Evolutionary conservation across 2,797 vertebrate species (phyloP).

Genomic region (Typhlichthys subterraneus): DNA sequence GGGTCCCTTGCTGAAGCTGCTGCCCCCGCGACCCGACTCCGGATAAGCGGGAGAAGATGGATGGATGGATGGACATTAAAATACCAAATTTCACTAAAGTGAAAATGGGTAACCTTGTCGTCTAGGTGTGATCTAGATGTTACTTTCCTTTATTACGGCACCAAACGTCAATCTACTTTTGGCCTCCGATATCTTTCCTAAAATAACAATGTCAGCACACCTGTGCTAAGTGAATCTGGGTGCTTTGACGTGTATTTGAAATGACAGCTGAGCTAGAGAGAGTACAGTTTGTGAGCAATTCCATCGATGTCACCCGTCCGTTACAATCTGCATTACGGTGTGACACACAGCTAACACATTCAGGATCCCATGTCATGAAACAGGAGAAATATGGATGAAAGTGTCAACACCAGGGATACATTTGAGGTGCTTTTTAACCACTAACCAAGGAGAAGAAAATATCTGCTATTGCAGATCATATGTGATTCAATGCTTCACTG

Average conservation of each 20-base stretch:
- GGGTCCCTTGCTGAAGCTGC: too few species aligned
- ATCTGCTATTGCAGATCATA: not conserved
- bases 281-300: constrained; percentile 28
- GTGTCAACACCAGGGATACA: constrained; percentile 13
- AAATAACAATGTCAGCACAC: constrained; percentile 42
- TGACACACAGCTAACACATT: constrained; percentile 63
- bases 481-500: too few species aligned
- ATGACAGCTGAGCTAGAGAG: constrained; percentile 33
- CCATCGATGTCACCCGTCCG: constrained; percentile 64
- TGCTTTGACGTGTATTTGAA: constrained; percentile 40
- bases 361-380: constrained; percentile 49
- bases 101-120: not conserved
- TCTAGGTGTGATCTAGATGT: not conserved
- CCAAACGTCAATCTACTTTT: constrained; percentile 29
- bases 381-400: constrained; percentile 28
- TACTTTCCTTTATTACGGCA: constrained; percentile 6
- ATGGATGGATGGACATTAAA: too few species aligned
- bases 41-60: too few species aligned
- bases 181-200: constrained; percentile 16
- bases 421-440: too few species aligned
- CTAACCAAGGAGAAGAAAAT: not conserved
- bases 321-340: constrained; percentile 73
- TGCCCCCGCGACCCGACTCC: too few species aligned
- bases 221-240: constrained; percentile 47
- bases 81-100: not conserved